Base-by-base conservation (phyloP, 2,888 invertebrate genomes). In the Macrophya annulata region DNA sequence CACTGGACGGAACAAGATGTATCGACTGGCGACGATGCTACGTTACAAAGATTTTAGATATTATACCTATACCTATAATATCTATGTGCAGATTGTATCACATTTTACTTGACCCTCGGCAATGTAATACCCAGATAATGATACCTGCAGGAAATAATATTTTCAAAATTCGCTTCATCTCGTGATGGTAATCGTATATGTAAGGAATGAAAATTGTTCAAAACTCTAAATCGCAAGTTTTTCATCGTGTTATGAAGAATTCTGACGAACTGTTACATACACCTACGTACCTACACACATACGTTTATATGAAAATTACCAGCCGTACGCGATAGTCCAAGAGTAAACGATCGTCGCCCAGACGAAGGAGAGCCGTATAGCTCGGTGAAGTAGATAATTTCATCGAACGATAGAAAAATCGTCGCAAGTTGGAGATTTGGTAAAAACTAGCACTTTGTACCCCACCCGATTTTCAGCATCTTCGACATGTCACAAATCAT, bases 1-100 rank as follows among this genome's bases (percentile, higher is more conserved):
- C 55, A 48, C 37, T 68, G 37, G 83, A 65, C 83, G 83, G 48
- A 31, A 83, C 45, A 83, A 83, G 83, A 68, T 71, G 48, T 83
- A 83, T 83, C 83, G 68, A 83, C 83, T 37, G 9, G n/a, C 48
- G 25, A 48, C 21, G 62, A 43, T 15, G 51, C 65, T 12, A 65
- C 15, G 40, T 25, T 62, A 43, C 25, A 62, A 81, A 83, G n/a
- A 83, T 83, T 45, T 71, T 1, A 81, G 43, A 40, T 21, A 12
- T 76, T 76, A 25, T n/a, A 45, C n/a, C 10, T 17, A 48, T 77
- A 31, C 37, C 5, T 55, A 77, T 8, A 25, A n/a, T 31, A 31
- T 55, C 12, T 48, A 77, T 31, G 43, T 31, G 31, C 31, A 31
- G 17, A 45, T n/a, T 72, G 72, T 37, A n/a, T 40, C 43, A 43